Base-by-base conservation (phyloP, 2,888 invertebrate species). In the Pomacea canaliculata region DNA sequence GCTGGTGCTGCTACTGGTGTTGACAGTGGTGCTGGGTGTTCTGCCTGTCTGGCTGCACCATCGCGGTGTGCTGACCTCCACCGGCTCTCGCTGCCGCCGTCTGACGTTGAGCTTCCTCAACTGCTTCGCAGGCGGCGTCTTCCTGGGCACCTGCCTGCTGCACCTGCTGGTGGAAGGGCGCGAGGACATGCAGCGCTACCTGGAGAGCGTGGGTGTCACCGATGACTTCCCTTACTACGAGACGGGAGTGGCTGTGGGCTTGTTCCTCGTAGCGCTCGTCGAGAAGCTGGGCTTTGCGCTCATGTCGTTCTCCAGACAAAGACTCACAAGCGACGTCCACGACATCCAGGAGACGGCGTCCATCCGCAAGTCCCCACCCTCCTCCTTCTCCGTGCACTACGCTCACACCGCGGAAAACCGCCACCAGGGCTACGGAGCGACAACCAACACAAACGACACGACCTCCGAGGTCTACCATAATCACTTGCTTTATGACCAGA, bases 121-220 rank as follows among this genome's bases (percentile, higher is more conserved):
- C 79, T 91, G 91, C 77, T 83, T 91, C 69, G 86, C 89, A 27
- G 91, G 90, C 16, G 91, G 91, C 7, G 89, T 91, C 13, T 91
- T 91, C 79, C 83, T 91, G 16, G 91, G 88, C 0, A 89, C 90
- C 72, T 90, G 89, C 75, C 85, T 91, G 62, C 81, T 91, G 7
- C 87, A 89, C 70, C 83, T 91, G 12, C 80, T 91, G 37, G 90
- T 91, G 5, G 89, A 90, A 80, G 90, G 90, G 0, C 80, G 86
- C 56, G 87, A 89, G 68, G 83, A 86, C 67, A 85, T 90, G 78
- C 79, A 82, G 10, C 78, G 77, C 0, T 79, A 79, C 70, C 63
- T 70, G 49, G 1, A 72, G n/a, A 7, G 51, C 59, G 10, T 59
- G 46, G 37, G 56, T 7, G n/a, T 68, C 37, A 48, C 69, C 13